Percentiles rank a stretch among this genome's conserved stretches.
Conservation (phyloP, 2,888 invertebrate species). For the Pherbina coryleti region DNA sequence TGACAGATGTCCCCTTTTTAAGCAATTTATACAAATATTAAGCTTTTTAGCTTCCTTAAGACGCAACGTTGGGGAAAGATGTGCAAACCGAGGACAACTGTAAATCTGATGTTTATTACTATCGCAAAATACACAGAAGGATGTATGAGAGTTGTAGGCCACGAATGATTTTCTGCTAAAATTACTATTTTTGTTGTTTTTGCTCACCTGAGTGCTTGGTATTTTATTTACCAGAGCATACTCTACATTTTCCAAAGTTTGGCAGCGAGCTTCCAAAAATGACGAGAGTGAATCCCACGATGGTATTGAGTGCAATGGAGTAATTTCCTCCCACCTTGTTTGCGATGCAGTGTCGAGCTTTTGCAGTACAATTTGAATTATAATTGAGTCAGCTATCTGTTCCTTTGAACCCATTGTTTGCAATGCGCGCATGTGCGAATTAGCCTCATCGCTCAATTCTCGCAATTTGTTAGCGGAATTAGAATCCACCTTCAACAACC, state of each 20-base stretch:
- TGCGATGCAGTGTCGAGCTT: conserved; percentile 27
- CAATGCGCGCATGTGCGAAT: conserved; percentile 38
- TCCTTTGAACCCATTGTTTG: conserved; percentile 37
- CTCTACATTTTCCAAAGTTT: no score
- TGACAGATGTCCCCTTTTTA: conserved; percentile 41
- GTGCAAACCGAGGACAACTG: conserved; percentile 24
- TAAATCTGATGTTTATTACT: conserved; percentile 22
- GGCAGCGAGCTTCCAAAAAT: conserved; percentile 27
- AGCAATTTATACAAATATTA: conserved; percentile 45
- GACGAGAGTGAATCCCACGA: conserved; percentile 33
- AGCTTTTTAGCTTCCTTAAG: conserved; percentile 36
- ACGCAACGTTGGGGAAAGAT: conserved; percentile 24
- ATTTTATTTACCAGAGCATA: neutral
- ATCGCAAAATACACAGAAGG: conserved; percentile 31
- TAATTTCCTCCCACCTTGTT: conserved; percentile 18
- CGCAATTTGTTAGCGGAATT: conserved; percentile 38
- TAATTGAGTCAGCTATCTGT: conserved; percentile 38
- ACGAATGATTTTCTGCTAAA: conserved; percentile 28
- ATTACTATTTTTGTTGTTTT: neutral
- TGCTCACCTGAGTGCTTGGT: neutral
- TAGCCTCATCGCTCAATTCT: conserved; percentile 36
- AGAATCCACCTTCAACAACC: conserved; percentile 38
- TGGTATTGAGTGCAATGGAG: conserved; percentile 29
- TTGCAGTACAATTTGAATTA: conserved; percentile 33
- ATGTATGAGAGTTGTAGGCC: neutral